phyloP scores from a whole-genome alignment of 2,888 invertebrate genomes.

The Hypomecis punctinalis region DNA sequence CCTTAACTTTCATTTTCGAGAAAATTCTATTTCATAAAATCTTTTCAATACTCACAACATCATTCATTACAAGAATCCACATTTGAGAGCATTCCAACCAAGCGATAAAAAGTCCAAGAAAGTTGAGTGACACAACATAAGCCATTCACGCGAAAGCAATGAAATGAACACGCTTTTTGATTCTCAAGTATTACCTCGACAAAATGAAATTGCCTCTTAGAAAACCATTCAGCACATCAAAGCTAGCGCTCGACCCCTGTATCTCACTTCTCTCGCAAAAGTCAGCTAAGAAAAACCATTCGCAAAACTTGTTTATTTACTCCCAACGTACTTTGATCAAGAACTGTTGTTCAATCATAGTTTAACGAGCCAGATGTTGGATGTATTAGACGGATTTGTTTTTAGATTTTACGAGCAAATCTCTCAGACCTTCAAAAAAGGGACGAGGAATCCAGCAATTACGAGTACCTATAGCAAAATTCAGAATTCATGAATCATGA shows the following conservation, averaged over 20 bases:
- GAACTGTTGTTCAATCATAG: constrained; percentile 37
- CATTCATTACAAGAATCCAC: not conserved
- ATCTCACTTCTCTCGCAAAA: constrained; percentile 17
- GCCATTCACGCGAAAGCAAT: constrained; percentile 1
- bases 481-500: too few relatives aligned
- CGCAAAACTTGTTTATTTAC: constrained; percentile 31
- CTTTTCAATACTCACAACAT: not conserved
- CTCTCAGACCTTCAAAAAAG: too few relatives aligned
- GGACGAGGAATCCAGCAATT: too few relatives aligned
- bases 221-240: constrained; percentile 9
- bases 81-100: not conserved
- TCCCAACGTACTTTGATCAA: constrained; percentile 36
- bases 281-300: constrained; percentile 18
- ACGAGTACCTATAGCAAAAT: too few relatives aligned
- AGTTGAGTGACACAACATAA: not conserved
- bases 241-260: constrained; percentile 3
- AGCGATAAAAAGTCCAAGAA: constrained; percentile 1
- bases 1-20: not conserved
- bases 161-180: constrained; percentile 11
- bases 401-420: constrained; percentile 30
- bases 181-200: constrained; percentile 1
- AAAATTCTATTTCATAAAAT: not conserved
- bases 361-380: constrained; percentile 34
- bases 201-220: constrained; percentile 12
- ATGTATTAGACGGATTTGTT: constrained; percentile 23